phyloP scores from a whole-genome alignment of 1,140 invertebrate genomes.

The Drosophila kanapiae region DNA sequence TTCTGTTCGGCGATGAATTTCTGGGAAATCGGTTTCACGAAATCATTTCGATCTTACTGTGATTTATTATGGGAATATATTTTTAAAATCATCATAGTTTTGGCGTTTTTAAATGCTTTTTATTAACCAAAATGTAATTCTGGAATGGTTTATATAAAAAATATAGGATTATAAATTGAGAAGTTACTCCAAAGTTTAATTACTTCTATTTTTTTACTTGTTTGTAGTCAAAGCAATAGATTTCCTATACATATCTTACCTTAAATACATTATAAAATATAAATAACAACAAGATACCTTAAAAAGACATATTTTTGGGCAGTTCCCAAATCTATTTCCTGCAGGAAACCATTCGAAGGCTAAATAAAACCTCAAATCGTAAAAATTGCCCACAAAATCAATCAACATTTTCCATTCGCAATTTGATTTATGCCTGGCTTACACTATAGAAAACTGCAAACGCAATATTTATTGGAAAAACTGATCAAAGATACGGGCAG shows the following conservation, averaged over 20 bases:
- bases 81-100: not conserved
- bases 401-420: constrained; percentile 13
- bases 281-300: not conserved
- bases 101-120: not conserved
- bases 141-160: not conserved
- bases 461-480: constrained; percentile 36
- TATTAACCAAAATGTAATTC: not conserved
- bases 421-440: constrained; percentile 16
- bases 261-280: too few species aligned
- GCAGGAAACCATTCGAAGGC: not conserved
- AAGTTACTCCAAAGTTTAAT: not conserved
- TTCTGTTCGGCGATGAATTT: constrained; percentile 18
- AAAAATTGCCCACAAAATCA: constrained; percentile 21
- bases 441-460: constrained; percentile 20
- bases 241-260: not conserved
- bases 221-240: too few species aligned
- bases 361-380: constrained; percentile 10
- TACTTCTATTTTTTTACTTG: too few species aligned
- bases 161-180: not conserved
- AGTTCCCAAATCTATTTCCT: not conserved
- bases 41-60: not conserved
- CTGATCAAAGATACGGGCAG: constrained; percentile 32
- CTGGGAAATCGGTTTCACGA: constrained; percentile 12
- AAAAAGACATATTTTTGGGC: not conserved
- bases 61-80: constrained; percentile 2